Conservation (phyloP, 2,113 vertebrate genomes). For the Hystrix brachyura region DNA sequence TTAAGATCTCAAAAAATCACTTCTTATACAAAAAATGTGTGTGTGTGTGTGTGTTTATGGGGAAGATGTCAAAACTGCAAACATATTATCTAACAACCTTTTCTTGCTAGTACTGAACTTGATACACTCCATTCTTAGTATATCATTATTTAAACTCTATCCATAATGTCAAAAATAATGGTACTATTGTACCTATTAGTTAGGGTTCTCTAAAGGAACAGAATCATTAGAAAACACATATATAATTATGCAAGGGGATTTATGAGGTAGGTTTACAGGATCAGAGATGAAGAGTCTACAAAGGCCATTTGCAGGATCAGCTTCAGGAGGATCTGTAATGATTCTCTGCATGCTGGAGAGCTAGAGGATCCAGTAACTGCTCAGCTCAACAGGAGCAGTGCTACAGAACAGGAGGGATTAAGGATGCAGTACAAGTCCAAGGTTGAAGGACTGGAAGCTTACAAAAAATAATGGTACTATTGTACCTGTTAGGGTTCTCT, state of each 20-base stretch:
- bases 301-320: not conserved
- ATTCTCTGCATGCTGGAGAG: not conserved
- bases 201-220: not conserved
- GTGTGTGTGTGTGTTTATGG: not conserved
- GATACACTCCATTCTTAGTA: not conserved
- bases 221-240: not conserved
- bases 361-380: not conserved
- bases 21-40: not conserved
- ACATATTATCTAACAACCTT: not conserved
- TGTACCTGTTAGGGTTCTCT: not conserved
- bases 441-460: not conserved
- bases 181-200: not conserved
- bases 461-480: slow-evolving; percentile 13
- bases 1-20: not conserved
- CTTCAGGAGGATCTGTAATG: not conserved
- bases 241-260: not conserved
- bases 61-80: not conserved
- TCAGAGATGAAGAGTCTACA: not conserved
- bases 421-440: not conserved
- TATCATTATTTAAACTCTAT: not conserved
- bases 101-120: not conserved
- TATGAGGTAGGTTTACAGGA: not conserved
- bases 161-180: not conserved
- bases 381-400: not conserved
- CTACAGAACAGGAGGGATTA: not conserved